Evolutionary conservation across 1,140 invertebrate species (phyloP).

Genomic region (Drosophila leontia): DNA sequence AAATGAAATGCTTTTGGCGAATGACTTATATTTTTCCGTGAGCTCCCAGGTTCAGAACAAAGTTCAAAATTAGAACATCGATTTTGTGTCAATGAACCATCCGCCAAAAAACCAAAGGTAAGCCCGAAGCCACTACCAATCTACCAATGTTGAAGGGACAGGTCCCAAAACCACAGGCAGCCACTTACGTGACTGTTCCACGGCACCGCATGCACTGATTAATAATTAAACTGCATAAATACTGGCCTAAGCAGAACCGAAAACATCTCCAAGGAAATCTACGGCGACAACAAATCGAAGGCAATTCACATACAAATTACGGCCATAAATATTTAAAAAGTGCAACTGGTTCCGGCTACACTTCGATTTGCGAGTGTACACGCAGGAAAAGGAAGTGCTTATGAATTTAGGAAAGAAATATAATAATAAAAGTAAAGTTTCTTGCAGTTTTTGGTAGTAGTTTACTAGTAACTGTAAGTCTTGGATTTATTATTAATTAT

Average conservation of each 20-base stretch:
- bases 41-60: not conserved
- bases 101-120: slow-evolving; percentile 3
- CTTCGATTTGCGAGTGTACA: not conserved
- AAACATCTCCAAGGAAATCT: slow-evolving; percentile 37
- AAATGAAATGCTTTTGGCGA: slow-evolving; percentile 7
- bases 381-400: too few relatives aligned
- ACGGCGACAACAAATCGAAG: slow-evolving; percentile 65
- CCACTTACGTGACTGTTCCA: slow-evolving; percentile 48
- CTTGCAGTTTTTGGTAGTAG: not conserved
- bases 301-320: slow-evolving; percentile 71
- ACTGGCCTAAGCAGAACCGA: slow-evolving; percentile 31
- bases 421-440: not conserved
- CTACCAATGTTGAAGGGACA: not conserved
- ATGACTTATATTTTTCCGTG: not conserved
- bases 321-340: slow-evolving; percentile 67
- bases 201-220: slow-evolving; percentile 45
- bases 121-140: slow-evolving; percentile 13
- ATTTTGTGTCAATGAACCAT: slow-evolving; percentile 64
- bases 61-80: slow-evolving; percentile 52
- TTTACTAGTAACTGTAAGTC: not conserved
- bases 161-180: not conserved
- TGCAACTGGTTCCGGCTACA: slow-evolving; percentile 26
- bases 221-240: slow-evolving; percentile 63
- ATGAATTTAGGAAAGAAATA: not conserved
- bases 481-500: not conserved